These are phyloP conservation scores for Drosophila vallismaia DNA, from an alignment of 2,888 invertebrate species.

Conservation along the genomic window DNA sequence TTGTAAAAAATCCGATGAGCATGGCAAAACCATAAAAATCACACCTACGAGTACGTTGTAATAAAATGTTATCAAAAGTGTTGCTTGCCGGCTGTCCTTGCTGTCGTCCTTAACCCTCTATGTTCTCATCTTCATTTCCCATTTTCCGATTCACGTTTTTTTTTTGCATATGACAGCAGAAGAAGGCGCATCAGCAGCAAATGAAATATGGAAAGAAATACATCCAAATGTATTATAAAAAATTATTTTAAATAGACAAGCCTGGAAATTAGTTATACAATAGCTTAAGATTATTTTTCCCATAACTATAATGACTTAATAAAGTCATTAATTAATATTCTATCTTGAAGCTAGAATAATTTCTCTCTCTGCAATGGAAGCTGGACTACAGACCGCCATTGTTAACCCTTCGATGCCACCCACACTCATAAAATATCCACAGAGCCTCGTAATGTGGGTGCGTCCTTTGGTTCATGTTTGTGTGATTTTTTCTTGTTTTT, in stretches of 20 bases:
- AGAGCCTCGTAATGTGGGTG: constrained; percentile 62
- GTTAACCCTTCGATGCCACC: constrained; percentile 69
- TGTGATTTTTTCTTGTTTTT: constrained; percentile 24
- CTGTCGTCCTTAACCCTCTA: constrained; percentile 1
- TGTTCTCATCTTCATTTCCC: constrained; percentile 5
- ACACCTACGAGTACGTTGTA: constrained; percentile 79
- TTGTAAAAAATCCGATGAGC: constrained; percentile 70
- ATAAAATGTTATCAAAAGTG: constrained; percentile 81
- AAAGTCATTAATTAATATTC: neutral
- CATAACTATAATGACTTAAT: neutral
- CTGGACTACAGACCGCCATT: constrained; percentile 64
- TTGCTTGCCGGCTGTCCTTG: constrained; percentile 59
- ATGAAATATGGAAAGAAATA: constrained; percentile 21
- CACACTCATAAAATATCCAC: constrained; percentile 67
- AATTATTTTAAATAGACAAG: fast-evolving
- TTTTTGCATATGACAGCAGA: constrained; percentile 77
- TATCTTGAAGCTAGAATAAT: neutral
- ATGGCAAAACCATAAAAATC: constrained; percentile 81
- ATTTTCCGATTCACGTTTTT: constrained; percentile 23
- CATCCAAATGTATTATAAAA: neutral
- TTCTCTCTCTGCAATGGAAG: constrained; percentile 22
- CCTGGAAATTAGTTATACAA: neutral
- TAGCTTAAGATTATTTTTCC: neutral
- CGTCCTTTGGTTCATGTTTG: constrained; percentile 45
- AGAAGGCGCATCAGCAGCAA: constrained; percentile 30